Percentiles rank a stretch among this genome's conserved stretches.
Evolutionary conservation across 1,140 invertebrate species (phyloP).

Genomic region (Caenorhabditis tropicalis): DNA sequence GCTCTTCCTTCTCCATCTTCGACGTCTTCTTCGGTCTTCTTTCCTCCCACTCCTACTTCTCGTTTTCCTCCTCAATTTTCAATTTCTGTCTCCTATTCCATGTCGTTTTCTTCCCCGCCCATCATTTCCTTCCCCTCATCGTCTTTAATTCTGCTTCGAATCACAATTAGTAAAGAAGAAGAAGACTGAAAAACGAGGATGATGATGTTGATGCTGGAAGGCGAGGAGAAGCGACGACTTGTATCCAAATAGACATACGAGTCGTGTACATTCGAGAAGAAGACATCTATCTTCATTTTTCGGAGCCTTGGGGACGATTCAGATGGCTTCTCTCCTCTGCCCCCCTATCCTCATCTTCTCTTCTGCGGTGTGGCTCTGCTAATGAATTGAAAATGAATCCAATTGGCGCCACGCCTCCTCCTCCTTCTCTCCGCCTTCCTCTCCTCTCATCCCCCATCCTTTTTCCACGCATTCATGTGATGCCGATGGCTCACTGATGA

Average conservation of each 20-base stretch:
- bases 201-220: not conserved
- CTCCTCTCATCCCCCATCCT: too few species aligned
- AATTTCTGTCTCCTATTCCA: not conserved
- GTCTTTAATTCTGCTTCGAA: not conserved
- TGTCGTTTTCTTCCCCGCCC: not conserved
- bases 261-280: not conserved
- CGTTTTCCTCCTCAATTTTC: conserved; percentile 9
- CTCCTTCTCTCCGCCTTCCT: too few species aligned
- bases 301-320: not conserved
- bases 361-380: too few species aligned
- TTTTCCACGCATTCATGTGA: not conserved
- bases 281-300: not conserved
- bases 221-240: not conserved
- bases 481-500: not conserved
- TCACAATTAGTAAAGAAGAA: conserved; percentile 14
- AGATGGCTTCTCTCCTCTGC: not conserved
- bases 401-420: conserved; percentile 31
- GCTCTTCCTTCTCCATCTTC: not conserved
- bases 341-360: too few species aligned
- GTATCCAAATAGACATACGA: not conserved
- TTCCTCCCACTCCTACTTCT: not conserved
- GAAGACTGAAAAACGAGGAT: not conserved
- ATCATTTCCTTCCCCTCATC: too few species aligned
- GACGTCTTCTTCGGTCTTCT: not conserved
- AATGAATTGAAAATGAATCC: conserved; percentile 45